phyloP scores from a whole-genome alignment of 2,888 invertebrate genomes.

The Pheosia tremula region DNA sequence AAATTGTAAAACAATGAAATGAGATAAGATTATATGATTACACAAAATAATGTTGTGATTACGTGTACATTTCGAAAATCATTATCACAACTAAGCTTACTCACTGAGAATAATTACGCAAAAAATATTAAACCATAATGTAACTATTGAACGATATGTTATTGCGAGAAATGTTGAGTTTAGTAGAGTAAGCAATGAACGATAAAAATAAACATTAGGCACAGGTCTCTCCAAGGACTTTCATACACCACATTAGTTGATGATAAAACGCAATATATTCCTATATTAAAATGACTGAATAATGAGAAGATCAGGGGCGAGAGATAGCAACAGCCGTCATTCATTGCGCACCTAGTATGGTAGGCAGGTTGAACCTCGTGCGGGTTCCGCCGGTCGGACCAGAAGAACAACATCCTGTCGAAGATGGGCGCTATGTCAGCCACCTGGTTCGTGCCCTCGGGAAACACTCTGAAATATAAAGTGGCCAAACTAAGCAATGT shows the following conservation, averaged over 20 bases:
- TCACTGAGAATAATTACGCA: background rate
- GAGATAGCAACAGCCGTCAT: too few species aligned
- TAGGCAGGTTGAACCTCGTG: conserved; percentile 98
- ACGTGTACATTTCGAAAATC: background rate
- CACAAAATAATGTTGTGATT: background rate
- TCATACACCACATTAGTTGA: too few species aligned
- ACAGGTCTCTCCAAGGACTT: too few species aligned
- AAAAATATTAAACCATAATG: background rate
- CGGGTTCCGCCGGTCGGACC: conserved; percentile 98
- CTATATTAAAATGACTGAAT: too few species aligned
- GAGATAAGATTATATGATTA: background rate
- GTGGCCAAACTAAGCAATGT: background rate
- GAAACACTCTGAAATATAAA: conserved; percentile 88
- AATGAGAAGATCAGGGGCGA: too few species aligned
- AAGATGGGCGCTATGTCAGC: conserved; percentile 97
- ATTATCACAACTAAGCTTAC: background rate
- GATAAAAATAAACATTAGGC: too few species aligned
- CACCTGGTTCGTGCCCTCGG: conserved; percentile 92
- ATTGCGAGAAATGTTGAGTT: background rate
- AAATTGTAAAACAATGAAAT: background rate
- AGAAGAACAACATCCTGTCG: conserved; percentile 97
- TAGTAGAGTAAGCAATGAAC: too few species aligned
- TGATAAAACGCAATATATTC: too few species aligned
- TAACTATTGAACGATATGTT: background rate
- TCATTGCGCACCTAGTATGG: conserved; percentile 84